phyloP scores from a whole-genome alignment of 2,797 vertebrate species.

The Eremophila alpestris region DNA sequence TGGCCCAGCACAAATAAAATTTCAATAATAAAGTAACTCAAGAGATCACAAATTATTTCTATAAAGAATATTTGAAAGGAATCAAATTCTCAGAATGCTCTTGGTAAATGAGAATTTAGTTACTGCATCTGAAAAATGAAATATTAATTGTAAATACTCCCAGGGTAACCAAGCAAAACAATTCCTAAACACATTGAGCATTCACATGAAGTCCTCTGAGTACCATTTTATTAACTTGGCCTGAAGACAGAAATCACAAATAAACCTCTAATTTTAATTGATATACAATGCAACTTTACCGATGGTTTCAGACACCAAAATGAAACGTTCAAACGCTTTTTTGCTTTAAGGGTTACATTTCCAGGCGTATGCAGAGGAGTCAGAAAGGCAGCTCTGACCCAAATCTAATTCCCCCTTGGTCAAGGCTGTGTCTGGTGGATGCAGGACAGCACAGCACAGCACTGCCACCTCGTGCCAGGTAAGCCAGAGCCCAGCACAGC shows the following conservation, averaged over 20 bases:
- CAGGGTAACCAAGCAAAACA: neutral
- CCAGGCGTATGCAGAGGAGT: conserved; percentile 20
- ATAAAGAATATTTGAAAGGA: neutral
- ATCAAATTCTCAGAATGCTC: neutral
- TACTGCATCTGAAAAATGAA: neutral
- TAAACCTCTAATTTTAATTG: neutral
- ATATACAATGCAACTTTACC: neutral
- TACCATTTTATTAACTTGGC: neutral
- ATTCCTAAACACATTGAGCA: neutral
- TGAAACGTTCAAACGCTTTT: neutral
- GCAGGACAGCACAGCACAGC: neutral
- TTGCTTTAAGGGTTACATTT: conserved; percentile 26
- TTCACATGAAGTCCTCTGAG: neutral
- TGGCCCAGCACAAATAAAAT: neutral
- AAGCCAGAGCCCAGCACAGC: neutral
- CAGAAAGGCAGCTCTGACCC: conserved; percentile 41
- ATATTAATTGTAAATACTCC: neutral
- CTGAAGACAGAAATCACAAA: conserved; percentile 3
- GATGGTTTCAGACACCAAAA: neutral
- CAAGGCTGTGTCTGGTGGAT: neutral
- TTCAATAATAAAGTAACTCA: neutral
- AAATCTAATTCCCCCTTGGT: conserved; percentile 11
- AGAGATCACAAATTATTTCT: neutral
- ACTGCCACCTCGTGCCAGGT: conserved; percentile 74
- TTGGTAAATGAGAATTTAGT: neutral